Conservation (phyloP, 2,888 invertebrate genomes). For the Drosophila hamatofila region DNA sequence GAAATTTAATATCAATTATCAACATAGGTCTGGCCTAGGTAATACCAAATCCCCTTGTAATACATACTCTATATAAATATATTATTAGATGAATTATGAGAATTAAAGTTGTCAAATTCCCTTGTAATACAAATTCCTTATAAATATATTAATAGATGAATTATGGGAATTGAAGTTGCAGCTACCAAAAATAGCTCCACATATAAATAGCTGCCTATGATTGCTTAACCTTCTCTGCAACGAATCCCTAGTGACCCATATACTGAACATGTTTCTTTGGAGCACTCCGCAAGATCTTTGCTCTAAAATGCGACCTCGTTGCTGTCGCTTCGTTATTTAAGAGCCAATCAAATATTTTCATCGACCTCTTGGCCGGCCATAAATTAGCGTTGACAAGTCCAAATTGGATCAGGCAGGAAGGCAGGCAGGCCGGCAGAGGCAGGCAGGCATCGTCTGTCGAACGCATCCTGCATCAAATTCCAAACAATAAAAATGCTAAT, state of each 20-base stretch:
- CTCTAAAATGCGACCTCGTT: constrained; percentile 26
- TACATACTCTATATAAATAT: neutral
- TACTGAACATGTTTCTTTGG: neutral
- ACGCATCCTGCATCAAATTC: constrained; percentile 53
- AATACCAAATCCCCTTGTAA: too few species aligned
- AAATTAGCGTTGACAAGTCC: constrained; percentile 68
- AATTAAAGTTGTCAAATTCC: neutral
- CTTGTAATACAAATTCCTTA: neutral
- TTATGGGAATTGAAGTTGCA: neutral
- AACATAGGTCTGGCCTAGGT: neutral
- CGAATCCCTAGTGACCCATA: constrained; percentile 21
- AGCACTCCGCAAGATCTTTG: constrained; percentile 19
- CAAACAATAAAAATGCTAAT: constrained; percentile 67
- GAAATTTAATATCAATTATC: neutral
- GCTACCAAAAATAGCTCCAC: too few species aligned
- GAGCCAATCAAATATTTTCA: constrained; percentile 71
- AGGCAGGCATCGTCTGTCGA: constrained; percentile 34
- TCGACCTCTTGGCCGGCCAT: constrained; percentile 64
- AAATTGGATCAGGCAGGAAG: constrained; percentile 60
- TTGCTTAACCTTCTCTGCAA: constrained; percentile 4
- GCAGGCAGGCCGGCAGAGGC: constrained; percentile 29
- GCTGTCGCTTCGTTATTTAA: constrained; percentile 24
- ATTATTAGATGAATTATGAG: neutral
- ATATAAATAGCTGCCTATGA: neutral
- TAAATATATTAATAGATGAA: neutral